These are phyloP conservation scores for Andrena bucephala DNA, from an alignment of 2,888 invertebrate genomes.

Conservation along the genomic window DNA sequence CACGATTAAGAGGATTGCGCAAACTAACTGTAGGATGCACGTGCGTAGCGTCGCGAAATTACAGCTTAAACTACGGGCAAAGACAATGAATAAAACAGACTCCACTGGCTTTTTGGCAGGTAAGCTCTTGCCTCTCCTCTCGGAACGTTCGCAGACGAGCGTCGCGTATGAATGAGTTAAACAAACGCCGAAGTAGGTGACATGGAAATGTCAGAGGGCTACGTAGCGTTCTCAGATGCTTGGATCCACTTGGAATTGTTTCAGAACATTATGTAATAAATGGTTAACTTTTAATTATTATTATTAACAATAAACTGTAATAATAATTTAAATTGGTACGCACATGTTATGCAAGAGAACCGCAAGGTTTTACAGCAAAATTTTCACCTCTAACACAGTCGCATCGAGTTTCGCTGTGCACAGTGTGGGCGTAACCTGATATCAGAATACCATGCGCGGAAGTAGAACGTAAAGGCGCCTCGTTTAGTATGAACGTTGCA, in stretches of 20 bases:
- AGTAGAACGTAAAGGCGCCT: constrained; percentile 69
- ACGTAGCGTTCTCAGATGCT: not conserved
- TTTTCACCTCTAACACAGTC: constrained; percentile 28
- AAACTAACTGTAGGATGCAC: constrained; percentile 38
- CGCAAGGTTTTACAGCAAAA: constrained; percentile 32
- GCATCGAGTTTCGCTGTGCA: constrained; percentile 18
- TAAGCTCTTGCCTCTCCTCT: constrained; percentile 1
- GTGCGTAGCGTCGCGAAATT: constrained; percentile 58
- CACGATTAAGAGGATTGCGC: constrained; percentile 59
- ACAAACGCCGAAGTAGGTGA: constrained; percentile 21
- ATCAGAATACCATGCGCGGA: constrained; percentile 65
- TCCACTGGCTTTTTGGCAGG: constrained; percentile 21
- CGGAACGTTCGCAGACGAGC: not conserved
- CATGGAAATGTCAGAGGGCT: constrained; percentile 6
- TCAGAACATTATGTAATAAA: not conserved
- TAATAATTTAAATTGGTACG: not conserved
- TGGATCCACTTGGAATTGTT: not conserved
- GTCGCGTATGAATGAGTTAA: constrained; percentile 14
- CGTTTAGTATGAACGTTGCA: constrained; percentile 70
- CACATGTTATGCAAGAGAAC: constrained; percentile 3
- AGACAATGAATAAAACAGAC: constrained; percentile 61
- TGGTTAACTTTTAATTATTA: too few species aligned
- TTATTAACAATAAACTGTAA: not conserved
- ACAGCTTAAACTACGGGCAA: constrained; percentile 51
- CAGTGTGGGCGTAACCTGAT: constrained; percentile 52